These are phyloP conservation scores for Laothoe populi DNA, from an alignment of 2,888 invertebrate species.

Conservation along the genomic window DNA sequence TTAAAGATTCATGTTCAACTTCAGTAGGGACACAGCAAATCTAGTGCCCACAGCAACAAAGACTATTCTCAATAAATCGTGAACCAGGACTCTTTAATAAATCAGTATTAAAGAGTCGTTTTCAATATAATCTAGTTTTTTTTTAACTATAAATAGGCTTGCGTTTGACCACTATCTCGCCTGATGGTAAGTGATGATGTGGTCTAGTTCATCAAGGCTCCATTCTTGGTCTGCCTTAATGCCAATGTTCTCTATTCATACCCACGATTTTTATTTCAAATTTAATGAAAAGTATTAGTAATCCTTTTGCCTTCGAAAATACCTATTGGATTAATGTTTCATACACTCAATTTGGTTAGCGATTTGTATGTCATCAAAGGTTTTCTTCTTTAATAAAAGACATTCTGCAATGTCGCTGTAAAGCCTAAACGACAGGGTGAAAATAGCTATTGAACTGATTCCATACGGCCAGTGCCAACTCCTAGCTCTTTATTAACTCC, in stretches of 20 bases:
- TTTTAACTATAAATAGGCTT: too few species aligned
- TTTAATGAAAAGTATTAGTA: too few species aligned
- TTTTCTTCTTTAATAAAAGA: slow-evolving; percentile 8
- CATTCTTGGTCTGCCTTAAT: neutral
- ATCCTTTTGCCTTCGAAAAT: too few species aligned
- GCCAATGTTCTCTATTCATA: neutral
- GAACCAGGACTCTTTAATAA: neutral
- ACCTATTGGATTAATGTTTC: too few species aligned
- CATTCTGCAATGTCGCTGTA: slow-evolving; percentile 10
- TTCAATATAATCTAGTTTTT: neutral
- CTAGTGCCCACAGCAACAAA: neutral
- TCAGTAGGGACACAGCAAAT: neutral
- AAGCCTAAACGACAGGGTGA: slow-evolving; percentile 17
- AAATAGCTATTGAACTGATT: slow-evolving; percentile 25
- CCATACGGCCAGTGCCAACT: slow-evolving; percentile 55
- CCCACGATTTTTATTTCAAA: neutral
- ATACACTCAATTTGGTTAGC: neutral
- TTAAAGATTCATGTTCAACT: neutral
- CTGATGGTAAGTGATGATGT: too few species aligned
- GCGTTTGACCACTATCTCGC: too few species aligned
- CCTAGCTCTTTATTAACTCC: slow-evolving; percentile 53
- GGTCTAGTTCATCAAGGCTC: neutral
- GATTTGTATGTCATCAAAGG: slow-evolving; percentile 4
- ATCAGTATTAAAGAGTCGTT: neutral
- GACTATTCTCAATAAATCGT: neutral